Percentiles rank a stretch among this genome's conserved stretches.
These are phyloP conservation scores for Salminus brasiliensis DNA, from an alignment of 2,113 vertebrate genomes.

Conservation along the genomic window DNA sequence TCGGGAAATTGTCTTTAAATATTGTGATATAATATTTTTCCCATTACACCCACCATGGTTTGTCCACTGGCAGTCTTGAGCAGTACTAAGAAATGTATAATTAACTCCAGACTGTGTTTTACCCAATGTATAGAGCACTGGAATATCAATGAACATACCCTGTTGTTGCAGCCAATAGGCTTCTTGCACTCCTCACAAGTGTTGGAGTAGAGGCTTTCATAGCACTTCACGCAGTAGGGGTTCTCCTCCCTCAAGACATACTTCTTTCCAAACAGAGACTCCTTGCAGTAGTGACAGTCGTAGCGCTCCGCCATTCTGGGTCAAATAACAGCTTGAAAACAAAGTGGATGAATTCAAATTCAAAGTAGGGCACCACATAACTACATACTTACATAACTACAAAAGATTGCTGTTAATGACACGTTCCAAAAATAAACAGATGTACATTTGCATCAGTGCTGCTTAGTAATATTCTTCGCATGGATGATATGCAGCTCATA, in stretches of 20 bases:
- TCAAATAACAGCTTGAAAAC: slow-evolving; percentile 48
- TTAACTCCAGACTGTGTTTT: no score
- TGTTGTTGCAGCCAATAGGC: slow-evolving; percentile 83
- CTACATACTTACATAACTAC: neutral
- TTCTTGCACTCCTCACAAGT: slow-evolving; percentile 84
- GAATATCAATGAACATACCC: slow-evolving; percentile 69
- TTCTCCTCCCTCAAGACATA: slow-evolving; percentile 83
- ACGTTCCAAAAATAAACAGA: neutral
- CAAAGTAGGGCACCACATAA: neutral
- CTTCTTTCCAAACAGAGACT: slow-evolving; percentile 84
- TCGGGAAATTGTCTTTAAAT: no score
- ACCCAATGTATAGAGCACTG: no score
- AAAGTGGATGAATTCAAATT: neutral
- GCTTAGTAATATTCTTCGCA: neutral
- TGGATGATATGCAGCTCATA: neutral
- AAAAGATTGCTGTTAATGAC: neutral
- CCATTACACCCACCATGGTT: no score
- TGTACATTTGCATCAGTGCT: neutral
- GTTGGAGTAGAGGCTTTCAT: slow-evolving; percentile 84
- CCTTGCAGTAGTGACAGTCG: slow-evolving; percentile 82
- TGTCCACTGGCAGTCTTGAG: no score
- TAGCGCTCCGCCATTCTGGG: slow-evolving; percentile 82
- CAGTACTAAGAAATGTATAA: no score
- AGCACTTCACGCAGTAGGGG: slow-evolving; percentile 84
- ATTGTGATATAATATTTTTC: no score